Evolutionary conservation across 2,888 invertebrate species (phyloP), one percentile per base, ranked within the genome.

Genomic region (Scaptomyza caliginosa): DNA sequence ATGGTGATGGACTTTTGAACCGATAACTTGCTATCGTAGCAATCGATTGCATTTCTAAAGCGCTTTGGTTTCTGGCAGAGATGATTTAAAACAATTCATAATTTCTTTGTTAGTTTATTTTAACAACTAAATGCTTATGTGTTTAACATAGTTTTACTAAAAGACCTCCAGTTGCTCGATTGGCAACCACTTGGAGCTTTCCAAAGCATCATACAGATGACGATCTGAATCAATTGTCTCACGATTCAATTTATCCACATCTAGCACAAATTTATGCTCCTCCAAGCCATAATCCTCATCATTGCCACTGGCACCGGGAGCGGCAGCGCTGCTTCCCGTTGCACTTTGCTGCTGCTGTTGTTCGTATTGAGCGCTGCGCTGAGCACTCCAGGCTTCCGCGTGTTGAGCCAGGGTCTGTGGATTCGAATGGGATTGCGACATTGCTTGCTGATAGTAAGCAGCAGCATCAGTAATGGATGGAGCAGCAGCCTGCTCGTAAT

Each of bases 161-260:
- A 93, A 93, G 21, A 92, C 93, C 91, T 96, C 96, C 38, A 96
- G 89, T 24, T 94, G 93, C 67, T 96, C 96, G 67, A 95, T 94
- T 0, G 96, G 96, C 83, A 96, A 92, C 96, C 96, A 97, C 87
- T 96, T 95, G 0, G 96, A 96, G 65, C 95, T 93, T 89, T 96
- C 96, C 42, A 97, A 88, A 13, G 95, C 94, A 90, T 96, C 96
- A 95, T 96, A 97, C 23, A 96, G 90, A 49, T 94, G 94, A 58
- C 94, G 92, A 86, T 96, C 96, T 19, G 95, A 94, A 74, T 96
- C 95, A 39, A 95, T 92, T 50, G 94, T 93, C 76, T 96, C 96
- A 71, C 94, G 93, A 88, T 97, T 97, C 87, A 95, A 86, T 89
- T 94, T 94, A 39, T 96, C 96, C 3, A 95, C 92, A 87, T 97